Base-by-base conservation (phyloP, 2,797 vertebrate genomes). In the Tadarida brasiliensis region DNA sequence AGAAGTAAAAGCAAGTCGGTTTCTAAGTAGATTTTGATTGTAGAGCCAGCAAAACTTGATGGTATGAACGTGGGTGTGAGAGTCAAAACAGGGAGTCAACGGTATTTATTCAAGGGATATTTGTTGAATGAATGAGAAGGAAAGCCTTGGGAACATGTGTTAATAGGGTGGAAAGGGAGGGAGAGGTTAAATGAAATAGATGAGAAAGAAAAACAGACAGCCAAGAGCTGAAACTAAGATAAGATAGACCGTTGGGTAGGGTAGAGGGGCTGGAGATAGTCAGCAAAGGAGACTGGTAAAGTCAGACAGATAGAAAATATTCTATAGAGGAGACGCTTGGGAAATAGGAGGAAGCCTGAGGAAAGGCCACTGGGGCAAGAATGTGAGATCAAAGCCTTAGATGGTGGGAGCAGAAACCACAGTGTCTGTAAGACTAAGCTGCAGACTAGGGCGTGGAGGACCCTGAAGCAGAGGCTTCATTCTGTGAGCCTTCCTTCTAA, bases 91-190 rank as follows among this genome's bases (percentile, higher is more conserved):
- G 39, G 51, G 11, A 89, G 17, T 82, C 35, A 51, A 39, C 19
- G 51, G 49, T 96, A 74, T 92, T 93, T 97, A 74, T 54, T 83
- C 84, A 87, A 15, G 49, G 81, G 85, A 44, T 95, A 90, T 85
- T 87, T 92, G 73, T 74, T 74, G 73, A 88, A 22, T 86, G 92
- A 97, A 57, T 81, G 24, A 91, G 80, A 84, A 22, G 35, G 26
- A 24, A 67, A 73, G 44, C 5, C 87, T 78, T 67, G 19, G 20
- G 39, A 93, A 67, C n/a, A 80, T 20, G 28, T 67, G 47, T 56
- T 59, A 70, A 67, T 80, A 90, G 17, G 20, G 22, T 44, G 59
- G 11, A 65, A 59, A 76, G 3, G 22, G 33, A 77, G 28, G 19
- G 24, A 26, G 24, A 39, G 22, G 26, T 74, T 83, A 80, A 65